Evolutionary conservation across 2,888 invertebrate genomes (phyloP).

Genomic region (Pseudanteris insignis): DNA sequence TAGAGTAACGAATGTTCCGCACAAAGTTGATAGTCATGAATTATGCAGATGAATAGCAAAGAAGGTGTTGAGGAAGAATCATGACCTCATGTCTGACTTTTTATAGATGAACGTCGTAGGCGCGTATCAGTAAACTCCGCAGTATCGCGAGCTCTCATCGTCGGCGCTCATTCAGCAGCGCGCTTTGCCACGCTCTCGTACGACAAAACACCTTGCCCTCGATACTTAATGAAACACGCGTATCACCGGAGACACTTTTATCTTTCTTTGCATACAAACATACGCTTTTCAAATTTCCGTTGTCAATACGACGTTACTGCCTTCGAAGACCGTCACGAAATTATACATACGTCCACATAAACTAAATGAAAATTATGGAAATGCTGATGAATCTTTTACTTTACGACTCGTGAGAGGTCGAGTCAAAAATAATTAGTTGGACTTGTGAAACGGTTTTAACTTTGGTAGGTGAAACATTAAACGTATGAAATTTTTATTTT

Average conservation of each 20-base stretch:
- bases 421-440: too few species aligned
- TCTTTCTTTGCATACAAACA: constrained; percentile 10
- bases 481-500: too few species aligned
- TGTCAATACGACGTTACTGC: not conserved
- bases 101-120: constrained; percentile 50
- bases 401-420: too few species aligned
- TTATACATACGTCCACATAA: too few species aligned
- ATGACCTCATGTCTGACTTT: constrained; percentile 33
- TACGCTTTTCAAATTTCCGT: constrained; percentile 9
- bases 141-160: constrained; percentile 49
- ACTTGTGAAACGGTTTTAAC: too few species aligned
- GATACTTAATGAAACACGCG: constrained; percentile 32
- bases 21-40: constrained; percentile 48
- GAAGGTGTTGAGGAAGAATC: constrained; percentile 41
- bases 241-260: constrained; percentile 16
- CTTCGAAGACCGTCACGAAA: too few species aligned
- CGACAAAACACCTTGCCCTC: constrained; percentile 34
- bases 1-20: too few species aligned
- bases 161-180: constrained; percentile 23
- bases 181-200: constrained; percentile 22
- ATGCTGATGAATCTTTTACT: too few species aligned
- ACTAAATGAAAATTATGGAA: too few species aligned
- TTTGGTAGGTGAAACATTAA: too few species aligned
- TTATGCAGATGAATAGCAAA: constrained; percentile 49
- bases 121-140: constrained; percentile 47